Percentiles rank a stretch among this genome's conserved stretches.
Evolutionary conservation across 2,113 vertebrate species (phyloP).

Genomic region (Polypterus bichir): DNA sequence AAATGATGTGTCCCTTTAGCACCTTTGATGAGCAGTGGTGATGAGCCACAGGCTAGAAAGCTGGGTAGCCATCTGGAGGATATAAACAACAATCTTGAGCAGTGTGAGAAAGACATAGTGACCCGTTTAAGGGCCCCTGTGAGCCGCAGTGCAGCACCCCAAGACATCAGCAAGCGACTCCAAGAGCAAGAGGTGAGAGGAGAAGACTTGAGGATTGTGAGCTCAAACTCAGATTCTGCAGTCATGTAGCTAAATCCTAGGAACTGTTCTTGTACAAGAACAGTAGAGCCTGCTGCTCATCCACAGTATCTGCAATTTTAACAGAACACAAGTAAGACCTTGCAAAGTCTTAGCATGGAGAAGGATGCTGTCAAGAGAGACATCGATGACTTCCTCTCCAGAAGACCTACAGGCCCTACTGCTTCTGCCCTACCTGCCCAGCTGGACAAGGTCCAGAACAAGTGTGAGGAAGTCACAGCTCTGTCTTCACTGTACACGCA

Average conservation of each 20-base stretch:
- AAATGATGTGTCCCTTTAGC: no score
- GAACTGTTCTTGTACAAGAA: no score
- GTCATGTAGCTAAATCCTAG: no score
- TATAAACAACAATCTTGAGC: slow-evolving; percentile 49
- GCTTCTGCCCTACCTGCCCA: slow-evolving; percentile 61
- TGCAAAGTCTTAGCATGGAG: slow-evolving; percentile 61
- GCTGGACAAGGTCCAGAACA: slow-evolving; percentile 62
- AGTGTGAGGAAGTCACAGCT: slow-evolving; percentile 48
- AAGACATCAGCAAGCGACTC: slow-evolving; percentile 60
- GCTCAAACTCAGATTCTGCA: background rate
- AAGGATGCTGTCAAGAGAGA: slow-evolving; percentile 57
- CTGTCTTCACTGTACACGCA: slow-evolving; percentile 67
- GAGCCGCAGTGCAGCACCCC: slow-evolving; percentile 45
- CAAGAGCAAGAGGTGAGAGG: slow-evolving; percentile 63
- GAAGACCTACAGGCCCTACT: slow-evolving; percentile 33
- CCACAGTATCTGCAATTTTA: no score
- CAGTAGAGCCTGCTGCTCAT: no score
- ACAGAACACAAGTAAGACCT: slow-evolving; percentile 50
- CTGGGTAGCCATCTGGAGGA: slow-evolving; percentile 49
- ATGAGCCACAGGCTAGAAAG: slow-evolving; percentile 45
- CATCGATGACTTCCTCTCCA: slow-evolving; percentile 58
- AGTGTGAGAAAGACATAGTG: slow-evolving; percentile 52
- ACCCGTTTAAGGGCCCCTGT: slow-evolving; percentile 56
- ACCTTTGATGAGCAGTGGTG: slow-evolving; percentile 11
- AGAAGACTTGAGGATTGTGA: no score